A percentile compares a stretch with the other conserved stretches of the same genome.
Conservation (phyloP, 2,797 vertebrate genomes). For the Rhinoraja longicauda region DNA sequence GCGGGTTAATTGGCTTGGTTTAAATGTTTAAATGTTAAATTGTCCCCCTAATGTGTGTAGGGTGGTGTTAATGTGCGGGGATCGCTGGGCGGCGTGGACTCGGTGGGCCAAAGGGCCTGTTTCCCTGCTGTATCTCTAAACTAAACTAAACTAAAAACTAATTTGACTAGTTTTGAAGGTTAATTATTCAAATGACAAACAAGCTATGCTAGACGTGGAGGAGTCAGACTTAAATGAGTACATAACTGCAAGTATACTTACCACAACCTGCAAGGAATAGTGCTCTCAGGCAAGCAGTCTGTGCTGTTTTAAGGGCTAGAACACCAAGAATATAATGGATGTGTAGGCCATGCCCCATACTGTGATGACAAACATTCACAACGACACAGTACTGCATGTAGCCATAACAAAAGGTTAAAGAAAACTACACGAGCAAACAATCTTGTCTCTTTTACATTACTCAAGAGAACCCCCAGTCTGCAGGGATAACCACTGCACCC, state of each 20-base stretch:
- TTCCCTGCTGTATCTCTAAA: too few species aligned
- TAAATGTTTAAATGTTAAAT: too few species aligned
- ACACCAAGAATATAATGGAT: background rate
- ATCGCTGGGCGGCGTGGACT: too few species aligned
- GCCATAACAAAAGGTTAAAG: background rate
- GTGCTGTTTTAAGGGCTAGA: background rate
- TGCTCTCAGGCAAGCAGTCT: background rate
- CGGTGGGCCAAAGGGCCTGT: too few species aligned
- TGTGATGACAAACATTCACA: slow-evolving; percentile 10
- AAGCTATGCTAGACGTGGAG: background rate
- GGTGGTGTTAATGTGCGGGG: too few species aligned
- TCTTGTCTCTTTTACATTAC: too few species aligned
- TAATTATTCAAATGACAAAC: background rate
- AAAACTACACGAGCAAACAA: too few species aligned
- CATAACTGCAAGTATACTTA: background rate
- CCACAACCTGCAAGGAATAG: background rate
- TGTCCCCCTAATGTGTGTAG: too few species aligned
- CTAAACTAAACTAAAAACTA: background rate
- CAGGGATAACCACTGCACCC: background rate
- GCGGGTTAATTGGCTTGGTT: too few species aligned
- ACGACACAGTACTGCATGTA: background rate
- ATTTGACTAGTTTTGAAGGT: background rate
- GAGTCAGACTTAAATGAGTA: background rate
- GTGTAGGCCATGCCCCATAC: background rate
- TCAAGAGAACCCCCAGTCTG: background rate